phyloP scores from a whole-genome alignment of 2,888 invertebrate genomes.

The Xylophagus ater region DNA sequence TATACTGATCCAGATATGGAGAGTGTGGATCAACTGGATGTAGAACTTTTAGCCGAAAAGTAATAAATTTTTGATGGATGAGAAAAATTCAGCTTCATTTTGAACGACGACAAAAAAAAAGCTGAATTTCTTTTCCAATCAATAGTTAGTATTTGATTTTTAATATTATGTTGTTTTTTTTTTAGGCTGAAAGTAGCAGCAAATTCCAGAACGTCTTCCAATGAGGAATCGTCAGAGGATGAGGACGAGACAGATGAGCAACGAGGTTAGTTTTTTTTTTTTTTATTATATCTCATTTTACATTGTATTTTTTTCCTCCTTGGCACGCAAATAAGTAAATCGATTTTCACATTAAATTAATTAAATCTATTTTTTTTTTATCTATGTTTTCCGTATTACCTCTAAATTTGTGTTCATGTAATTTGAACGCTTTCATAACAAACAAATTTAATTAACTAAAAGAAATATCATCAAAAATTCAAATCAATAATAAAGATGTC shows the following conservation, averaged over 20 bases:
- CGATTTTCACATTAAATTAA: too few relatives aligned
- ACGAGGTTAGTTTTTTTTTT: constrained; percentile 33
- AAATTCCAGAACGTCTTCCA: constrained; percentile 38
- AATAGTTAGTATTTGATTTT: not conserved
- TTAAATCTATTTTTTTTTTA: constrained; percentile 2
- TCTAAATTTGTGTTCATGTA: too few relatives aligned
- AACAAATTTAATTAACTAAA: too few relatives aligned
- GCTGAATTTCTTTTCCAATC: too few relatives aligned
- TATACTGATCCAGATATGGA: constrained; percentile 49
- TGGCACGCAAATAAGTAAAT: too few relatives aligned
- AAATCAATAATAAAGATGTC: too few relatives aligned
- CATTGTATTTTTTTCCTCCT: not conserved
- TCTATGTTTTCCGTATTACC: not conserved
- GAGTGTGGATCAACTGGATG: constrained; percentile 48
- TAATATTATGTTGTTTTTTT: constrained; percentile 5
- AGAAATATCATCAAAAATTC: too few relatives aligned
- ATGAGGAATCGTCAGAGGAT: constrained; percentile 45
- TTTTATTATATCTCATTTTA: not conserved
- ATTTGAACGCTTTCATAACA: too few relatives aligned
- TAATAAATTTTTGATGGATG: constrained; percentile 33
- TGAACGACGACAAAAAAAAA: too few relatives aligned
- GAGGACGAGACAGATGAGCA: constrained; percentile 54
- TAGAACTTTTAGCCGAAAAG: constrained; percentile 68
- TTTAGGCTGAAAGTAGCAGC: constrained; percentile 35
- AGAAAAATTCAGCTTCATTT: too few relatives aligned